Percentiles rank a stretch among this genome's conserved stretches.
Evolutionary conservation across 2,113 vertebrate species (phyloP).

Genomic region (Mola mola): DNA sequence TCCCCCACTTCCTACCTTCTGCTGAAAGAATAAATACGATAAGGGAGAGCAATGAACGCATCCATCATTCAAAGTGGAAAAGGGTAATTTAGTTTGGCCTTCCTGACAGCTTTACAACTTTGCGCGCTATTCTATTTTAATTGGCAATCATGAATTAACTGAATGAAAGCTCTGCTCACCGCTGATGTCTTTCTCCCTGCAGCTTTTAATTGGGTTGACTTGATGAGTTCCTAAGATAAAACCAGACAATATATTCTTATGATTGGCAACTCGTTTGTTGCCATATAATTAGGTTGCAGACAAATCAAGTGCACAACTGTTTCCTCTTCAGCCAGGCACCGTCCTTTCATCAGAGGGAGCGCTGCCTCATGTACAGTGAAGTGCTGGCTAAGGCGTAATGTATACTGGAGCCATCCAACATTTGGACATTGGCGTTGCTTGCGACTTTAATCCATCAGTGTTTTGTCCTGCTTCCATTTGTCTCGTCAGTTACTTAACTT

Average conservation of each 20-base stretch:
- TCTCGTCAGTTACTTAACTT: conserved; percentile 15
- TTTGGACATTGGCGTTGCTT: not conserved
- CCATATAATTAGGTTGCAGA: conserved; percentile 79
- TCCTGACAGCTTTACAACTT: conserved; percentile 83
- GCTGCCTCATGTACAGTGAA: not conserved
- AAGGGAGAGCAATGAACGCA: conserved; percentile 77
- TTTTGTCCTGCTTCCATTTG: not conserved
- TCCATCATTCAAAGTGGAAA: conserved; percentile 82
- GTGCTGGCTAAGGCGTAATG: not conserved
- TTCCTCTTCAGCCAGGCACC: conserved; percentile 42
- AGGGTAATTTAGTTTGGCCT: conserved; percentile 80
- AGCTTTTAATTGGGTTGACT: conserved; percentile 84
- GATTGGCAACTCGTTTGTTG: conserved; percentile 84
- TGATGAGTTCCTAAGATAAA: conserved; percentile 83
- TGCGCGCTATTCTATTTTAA: conserved; percentile 82
- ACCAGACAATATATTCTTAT: conserved; percentile 80
- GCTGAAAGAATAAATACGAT: conserved; percentile 80
- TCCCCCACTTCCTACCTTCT: conserved; percentile 10
- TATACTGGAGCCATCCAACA: not conserved
- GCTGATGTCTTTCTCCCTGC: conserved; percentile 75
- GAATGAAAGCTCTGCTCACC: conserved; percentile 75
- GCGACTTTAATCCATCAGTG: conserved; percentile 3
- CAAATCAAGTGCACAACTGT: conserved; percentile 64
- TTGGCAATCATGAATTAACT: conserved; percentile 86
- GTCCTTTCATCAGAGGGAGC: conserved; percentile 32